Conservation (phyloP, 1,140 invertebrate genomes). For the Nautilus pompilius region DNA sequence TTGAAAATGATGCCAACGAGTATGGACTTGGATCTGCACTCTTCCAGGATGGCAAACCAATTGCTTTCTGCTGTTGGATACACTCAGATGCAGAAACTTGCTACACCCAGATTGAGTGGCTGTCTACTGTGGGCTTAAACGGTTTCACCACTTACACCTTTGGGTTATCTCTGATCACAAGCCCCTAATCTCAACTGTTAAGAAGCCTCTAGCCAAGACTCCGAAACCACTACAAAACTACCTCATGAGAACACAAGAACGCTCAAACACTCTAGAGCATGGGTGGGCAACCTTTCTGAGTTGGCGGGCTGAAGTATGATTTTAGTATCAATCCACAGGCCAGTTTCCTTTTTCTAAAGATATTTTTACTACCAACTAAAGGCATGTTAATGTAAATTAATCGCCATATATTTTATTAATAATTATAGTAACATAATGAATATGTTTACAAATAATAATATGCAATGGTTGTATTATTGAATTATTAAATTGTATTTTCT, state of each 20-base stretch:
- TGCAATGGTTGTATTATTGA: too few relatives aligned
- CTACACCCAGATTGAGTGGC: conserved; percentile 58
- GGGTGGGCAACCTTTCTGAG: too few relatives aligned
- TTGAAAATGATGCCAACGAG: conserved; percentile 47
- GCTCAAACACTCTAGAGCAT: too few relatives aligned
- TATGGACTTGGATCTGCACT: conserved; percentile 50
- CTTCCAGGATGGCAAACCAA: conserved; percentile 48
- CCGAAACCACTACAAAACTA: conserved; percentile 17
- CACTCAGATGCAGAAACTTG: conserved; percentile 41
- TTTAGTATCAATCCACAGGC: too few relatives aligned
- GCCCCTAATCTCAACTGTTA: conserved; percentile 14
- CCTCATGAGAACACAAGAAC: conserved; percentile 11
- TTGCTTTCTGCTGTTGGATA: conserved; percentile 46
- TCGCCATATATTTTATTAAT: too few relatives aligned
- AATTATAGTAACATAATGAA: too few relatives aligned
- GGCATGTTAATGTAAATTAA: too few relatives aligned
- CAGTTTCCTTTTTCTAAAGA: too few relatives aligned
- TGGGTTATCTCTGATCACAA: conserved; percentile 16
- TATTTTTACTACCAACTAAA: too few relatives aligned
- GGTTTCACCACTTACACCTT: conserved; percentile 12
- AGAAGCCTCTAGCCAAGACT: conserved; percentile 12
- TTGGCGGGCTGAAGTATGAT: too few relatives aligned
- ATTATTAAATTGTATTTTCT: too few relatives aligned
- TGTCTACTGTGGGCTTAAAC: conserved; percentile 38
- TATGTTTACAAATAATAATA: too few relatives aligned